phyloP scores from a whole-genome alignment of 2,113 vertebrate species.

The Pholis gunnellus region DNA sequence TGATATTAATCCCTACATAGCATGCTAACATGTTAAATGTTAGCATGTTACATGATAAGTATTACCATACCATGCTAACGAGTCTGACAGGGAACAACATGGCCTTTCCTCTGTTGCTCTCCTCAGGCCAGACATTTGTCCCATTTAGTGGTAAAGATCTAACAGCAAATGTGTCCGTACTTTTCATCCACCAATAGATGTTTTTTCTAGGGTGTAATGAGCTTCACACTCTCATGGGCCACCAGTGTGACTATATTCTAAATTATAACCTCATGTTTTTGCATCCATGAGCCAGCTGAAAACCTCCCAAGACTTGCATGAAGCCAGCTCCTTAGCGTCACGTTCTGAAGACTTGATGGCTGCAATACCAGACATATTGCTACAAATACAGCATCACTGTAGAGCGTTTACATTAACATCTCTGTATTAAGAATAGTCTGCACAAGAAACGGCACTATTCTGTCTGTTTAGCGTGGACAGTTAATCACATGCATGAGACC shows the following conservation, averaged over 20 bases:
- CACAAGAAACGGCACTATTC: conserved; percentile 51
- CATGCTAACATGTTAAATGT: conserved; percentile 1
- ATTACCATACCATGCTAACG: background rate
- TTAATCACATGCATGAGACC: conserved; percentile 54
- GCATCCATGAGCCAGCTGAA: conserved; percentile 32
- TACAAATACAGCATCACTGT: conserved; percentile 35
- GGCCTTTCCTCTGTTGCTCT: background rate
- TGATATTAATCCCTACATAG: background rate
- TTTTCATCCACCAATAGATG: background rate
- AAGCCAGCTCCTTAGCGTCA: conserved; percentile 28
- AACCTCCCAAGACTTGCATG: conserved; percentile 48
- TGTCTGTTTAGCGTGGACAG: conserved; percentile 36
- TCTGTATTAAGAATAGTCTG: conserved; percentile 10
- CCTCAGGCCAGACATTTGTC: background rate
- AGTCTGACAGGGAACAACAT: background rate
- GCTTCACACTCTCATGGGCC: conserved; percentile 8
- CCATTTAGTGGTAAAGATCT: background rate
- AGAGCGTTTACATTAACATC: conserved; percentile 21
- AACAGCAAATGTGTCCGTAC: background rate
- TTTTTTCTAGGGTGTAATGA: background rate
- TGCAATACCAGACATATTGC: conserved; percentile 32
- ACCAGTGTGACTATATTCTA: background rate
- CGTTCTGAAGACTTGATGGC: conserved; percentile 19
- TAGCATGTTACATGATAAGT: background rate
- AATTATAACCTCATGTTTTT: conserved; percentile 6